Evolutionary conservation across 2,113 vertebrate species (phyloP).

Genomic region (Scalopus aquaticus): DNA sequence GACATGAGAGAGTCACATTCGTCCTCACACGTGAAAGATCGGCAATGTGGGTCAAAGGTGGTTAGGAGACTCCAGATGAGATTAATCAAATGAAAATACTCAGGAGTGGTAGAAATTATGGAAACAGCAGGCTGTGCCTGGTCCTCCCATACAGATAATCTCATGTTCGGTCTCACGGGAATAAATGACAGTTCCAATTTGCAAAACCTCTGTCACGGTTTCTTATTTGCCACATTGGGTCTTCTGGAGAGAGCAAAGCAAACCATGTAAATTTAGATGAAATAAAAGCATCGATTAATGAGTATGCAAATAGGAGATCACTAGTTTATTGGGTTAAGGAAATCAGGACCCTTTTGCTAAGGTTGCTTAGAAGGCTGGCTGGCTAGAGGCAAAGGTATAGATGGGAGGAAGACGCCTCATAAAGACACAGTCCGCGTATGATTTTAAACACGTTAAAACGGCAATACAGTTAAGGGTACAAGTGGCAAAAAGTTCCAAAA

Average conservation of each 20-base stretch:
- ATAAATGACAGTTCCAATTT: background rate
- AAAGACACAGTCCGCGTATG: background rate
- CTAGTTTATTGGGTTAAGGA: background rate
- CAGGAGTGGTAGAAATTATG: background rate
- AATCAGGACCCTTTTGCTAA: background rate
- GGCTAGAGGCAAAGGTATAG: background rate
- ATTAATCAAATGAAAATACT: background rate
- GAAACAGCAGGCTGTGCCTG: fast-evolving
- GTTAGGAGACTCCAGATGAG: background rate
- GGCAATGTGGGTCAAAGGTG: background rate
- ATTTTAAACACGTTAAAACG: background rate
- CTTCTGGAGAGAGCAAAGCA: background rate
- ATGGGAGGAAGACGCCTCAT: background rate
- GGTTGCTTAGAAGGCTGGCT: background rate
- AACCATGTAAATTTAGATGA: background rate
- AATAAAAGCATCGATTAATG: background rate
- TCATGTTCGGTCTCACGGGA: background rate
- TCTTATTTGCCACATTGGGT: background rate
- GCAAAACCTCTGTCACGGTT: background rate
- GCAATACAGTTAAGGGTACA: too few species aligned
- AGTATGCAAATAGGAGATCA: background rate
- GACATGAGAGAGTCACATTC: background rate
- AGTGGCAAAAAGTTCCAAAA: background rate
- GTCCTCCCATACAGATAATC: too few species aligned
- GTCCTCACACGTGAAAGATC: background rate